These are phyloP conservation scores for Magallana gigas DNA, from an alignment of 1,140 invertebrate species.

Conservation along the genomic window DNA sequence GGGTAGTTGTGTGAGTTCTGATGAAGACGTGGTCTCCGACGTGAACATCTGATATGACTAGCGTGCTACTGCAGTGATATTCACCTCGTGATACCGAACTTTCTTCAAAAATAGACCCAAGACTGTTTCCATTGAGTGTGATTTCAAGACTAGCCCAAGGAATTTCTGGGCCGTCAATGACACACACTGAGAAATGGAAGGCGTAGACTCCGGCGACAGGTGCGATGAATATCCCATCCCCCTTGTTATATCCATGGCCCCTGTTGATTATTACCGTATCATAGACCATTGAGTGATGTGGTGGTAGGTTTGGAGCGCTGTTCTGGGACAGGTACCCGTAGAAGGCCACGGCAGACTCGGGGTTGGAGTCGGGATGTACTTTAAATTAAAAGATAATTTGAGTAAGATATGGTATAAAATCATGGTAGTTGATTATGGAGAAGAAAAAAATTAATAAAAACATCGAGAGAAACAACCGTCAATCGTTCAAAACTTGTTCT, in stretches of 20 bases:
- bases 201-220: constrained; percentile 29
- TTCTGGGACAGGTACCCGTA: constrained; percentile 19
- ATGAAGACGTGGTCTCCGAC: not conserved
- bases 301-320: not conserved
- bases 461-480: too few relatives aligned
- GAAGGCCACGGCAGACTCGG: not conserved
- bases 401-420: not conserved
- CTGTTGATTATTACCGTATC: not conserved
- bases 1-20: not conserved
- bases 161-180: not conserved
- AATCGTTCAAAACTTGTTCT: not conserved
- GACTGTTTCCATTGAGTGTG: not conserved
- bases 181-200: not conserved
- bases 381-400: not conserved
- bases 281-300: constrained; percentile 7
- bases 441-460: too few relatives aligned
- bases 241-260: constrained; percentile 27
- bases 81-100: not conserved
- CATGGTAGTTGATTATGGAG: not conserved
- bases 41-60: not conserved
- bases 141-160: not conserved
- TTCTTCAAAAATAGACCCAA: not conserved
- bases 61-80: not conserved
- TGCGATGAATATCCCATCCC: constrained; percentile 42
- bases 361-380: not conserved